Evolutionary conservation across 2,113 vertebrate species (phyloP).

Genomic region (Eurypyga helias): DNA sequence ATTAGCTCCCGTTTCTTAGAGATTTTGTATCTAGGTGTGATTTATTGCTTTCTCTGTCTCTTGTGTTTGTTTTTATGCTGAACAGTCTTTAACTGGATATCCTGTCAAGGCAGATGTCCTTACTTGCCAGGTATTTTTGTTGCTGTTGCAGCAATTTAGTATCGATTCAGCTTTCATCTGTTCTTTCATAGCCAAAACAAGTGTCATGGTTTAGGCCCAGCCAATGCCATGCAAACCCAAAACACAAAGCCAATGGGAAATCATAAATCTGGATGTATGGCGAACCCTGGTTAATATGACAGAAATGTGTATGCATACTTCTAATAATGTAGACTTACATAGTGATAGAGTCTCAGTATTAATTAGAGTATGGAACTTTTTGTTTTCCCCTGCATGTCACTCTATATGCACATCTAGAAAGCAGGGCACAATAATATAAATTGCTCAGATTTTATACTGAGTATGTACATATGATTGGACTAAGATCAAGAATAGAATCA

Average conservation of each 20-base stretch:
- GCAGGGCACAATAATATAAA: not conserved
- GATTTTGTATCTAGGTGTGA: not conserved
- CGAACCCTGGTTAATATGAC: not conserved
- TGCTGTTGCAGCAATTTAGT: not conserved
- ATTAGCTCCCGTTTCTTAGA: not conserved
- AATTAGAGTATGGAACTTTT: not conserved
- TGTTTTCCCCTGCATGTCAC: fast-evolving
- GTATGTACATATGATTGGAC: fast-evolving
- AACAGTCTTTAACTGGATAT: not conserved
- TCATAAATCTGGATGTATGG: not conserved
- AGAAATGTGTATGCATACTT: not conserved
- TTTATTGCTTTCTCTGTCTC: not conserved
- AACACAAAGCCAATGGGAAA: not conserved
- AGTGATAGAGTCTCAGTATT: not conserved
- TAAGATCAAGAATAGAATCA: not conserved
- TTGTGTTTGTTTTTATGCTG: not conserved
- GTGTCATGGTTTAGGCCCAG: too few species aligned
- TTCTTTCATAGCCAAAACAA: not conserved
- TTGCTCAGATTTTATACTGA: not conserved
- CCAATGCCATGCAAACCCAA: too few species aligned
- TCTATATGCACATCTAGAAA: not conserved
- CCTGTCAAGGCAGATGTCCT: not conserved
- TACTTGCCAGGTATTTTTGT: not conserved
- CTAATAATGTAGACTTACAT: not conserved
- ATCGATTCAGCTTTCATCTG: not conserved